Evolutionary conservation across 2,888 invertebrate genomes (phyloP), one percentile per base, ranked within the genome.

Genomic region (Lampropteryx suffumata): DNA sequence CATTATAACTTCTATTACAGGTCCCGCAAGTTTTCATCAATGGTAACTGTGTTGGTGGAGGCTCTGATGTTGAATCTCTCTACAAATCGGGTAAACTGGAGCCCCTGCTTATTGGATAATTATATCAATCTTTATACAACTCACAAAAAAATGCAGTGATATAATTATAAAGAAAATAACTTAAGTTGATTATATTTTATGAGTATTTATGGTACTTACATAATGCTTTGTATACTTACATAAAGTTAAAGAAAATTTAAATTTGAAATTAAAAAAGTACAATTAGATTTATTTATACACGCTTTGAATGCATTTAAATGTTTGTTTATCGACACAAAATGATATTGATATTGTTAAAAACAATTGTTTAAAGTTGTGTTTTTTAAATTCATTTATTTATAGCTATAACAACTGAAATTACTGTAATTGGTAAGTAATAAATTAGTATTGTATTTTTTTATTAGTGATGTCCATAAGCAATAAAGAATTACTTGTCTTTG

Each of bases 21-120:
- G 98, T 99, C 1, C 99, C 99, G 0, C 93, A 98, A 71, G 98
- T 99, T 1, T 99, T 99, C 81, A 93, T 99, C 29, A 94, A 97
- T 69, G 97, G 97, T 1, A 93, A 94, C 73, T 99, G 95, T 76
- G 91, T 99, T 48, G 99, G 99, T 3, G 99, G 98, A 28, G 98
- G 98, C 1, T 94, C 95, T 2, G 99, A 99, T 72, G 95, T 98
- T 0, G 94, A 95, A 71, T 91, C 92, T 28, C 79, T 97, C 62
- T 92, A 92, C 59, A 93, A 95, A 36, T 90, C 86, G 42, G 97
- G 97, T 41, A 92, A 95, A 73, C 84, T 98, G 17, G 88, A 91
- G 62, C 86, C 91, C 32, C 81, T 92, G 73, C 87, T 93, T 29
- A 84, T 88, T 57, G 90, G 90, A 52, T 90, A 62, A 66, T 61